Base-by-base conservation (phyloP, 2,888 invertebrate genomes). In the Pardosa pseudoannulata region DNA sequence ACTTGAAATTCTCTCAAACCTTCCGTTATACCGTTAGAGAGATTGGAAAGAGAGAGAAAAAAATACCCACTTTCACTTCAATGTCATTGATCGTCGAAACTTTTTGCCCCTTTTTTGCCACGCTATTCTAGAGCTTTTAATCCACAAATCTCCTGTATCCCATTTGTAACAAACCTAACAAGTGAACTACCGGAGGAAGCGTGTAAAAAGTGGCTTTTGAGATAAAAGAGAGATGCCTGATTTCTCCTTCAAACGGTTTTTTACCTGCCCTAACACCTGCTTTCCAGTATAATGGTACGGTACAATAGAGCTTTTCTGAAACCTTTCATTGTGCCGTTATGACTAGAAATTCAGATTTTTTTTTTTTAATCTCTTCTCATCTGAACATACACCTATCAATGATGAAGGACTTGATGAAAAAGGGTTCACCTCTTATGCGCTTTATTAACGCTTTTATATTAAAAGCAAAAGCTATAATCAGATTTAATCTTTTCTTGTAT, bases 271-370 rank as follows among this genome's bases (percentile, higher is more conserved):
- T 19, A 36, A 36, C 68, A 68, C 68, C 68, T 68, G 68, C 68
- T 68, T 65, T 31, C 7, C 64, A 36, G 31, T 50, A 78, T 70
- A 70, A 70, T 70, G 36, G 32, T 28, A 70, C 9, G 56, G 19
- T 41, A 79, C 79, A 79, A 79, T 79, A 31, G 79, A 56, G 23
- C 32, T 64, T 62, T 50, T 19, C 62, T 62, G 56, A 19, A 68
- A 71, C 79, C 71, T 29, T 79, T 79, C 71, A 71, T 79, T 79
- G 79, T 71, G 64, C 71, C 23, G 56, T 56, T 23, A 23, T 71
- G 79, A 39, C 78, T 28, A 56, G 39, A 62, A 41, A 36, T 46
- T 67, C 67, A 65, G 23, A 65, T 68, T 68, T 67, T 65, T 76
- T 31, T 70, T 27, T 67, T 9, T 19, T 13, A 32, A 67, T 11